Conservation (phyloP, 1,140 invertebrate species). For the Penaeus vannamei region DNA sequence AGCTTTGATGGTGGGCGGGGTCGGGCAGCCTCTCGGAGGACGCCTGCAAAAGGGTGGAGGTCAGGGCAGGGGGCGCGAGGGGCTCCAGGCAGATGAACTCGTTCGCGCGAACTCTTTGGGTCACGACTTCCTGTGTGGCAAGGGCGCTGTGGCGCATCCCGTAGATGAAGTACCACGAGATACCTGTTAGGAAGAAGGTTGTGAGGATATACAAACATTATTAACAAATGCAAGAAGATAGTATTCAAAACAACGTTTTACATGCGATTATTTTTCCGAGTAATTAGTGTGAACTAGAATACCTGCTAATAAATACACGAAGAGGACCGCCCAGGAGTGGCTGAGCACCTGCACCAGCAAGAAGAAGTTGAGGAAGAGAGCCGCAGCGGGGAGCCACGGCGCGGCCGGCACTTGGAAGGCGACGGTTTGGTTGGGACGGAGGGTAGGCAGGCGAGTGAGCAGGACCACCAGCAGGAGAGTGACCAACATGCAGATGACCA, state of each 20-base stretch:
- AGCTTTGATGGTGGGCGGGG: not conserved
- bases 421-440: not conserved
- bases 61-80: conserved; percentile 32
- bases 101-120: not conserved
- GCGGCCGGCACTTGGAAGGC: conserved; percentile 50
- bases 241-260: no score
- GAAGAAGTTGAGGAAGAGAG: conserved; percentile 48
- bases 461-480: conserved; percentile 21
- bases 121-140: conserved; percentile 17
- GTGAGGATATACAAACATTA: no score
- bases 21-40: not conserved
- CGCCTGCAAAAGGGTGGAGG: conserved; percentile 40
- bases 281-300: not conserved
- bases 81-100: conserved; percentile 45
- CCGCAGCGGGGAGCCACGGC: conserved; percentile 58
- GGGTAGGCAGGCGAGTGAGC: conserved; percentile 34
- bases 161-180: conserved; percentile 39
- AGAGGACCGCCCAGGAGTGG: conserved; percentile 46
- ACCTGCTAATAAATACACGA: conserved; percentile 35
- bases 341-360: conserved; percentile 49
- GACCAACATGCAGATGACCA: not conserved
- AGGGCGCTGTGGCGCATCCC: conserved; percentile 40
- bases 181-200: not conserved
- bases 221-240: not conserved
- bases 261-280: no score